phyloP scores from a whole-genome alignment of 1,140 invertebrate species.

The Drosophila suzukii region DNA sequence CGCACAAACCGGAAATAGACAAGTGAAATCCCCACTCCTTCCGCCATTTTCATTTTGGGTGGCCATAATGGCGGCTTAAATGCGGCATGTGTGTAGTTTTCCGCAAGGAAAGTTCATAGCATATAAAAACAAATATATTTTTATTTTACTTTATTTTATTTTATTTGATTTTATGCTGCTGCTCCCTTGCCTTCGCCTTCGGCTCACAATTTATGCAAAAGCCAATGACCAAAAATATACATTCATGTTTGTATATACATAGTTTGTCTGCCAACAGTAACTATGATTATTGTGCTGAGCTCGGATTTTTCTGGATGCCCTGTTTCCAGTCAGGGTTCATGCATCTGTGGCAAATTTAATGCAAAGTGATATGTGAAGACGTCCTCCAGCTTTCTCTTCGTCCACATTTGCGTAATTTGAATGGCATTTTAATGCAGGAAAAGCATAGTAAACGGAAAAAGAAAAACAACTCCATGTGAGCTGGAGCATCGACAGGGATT shows the following conservation, averaged over 20 bases:
- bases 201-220: constrained; percentile 56
- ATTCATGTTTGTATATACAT: neutral
- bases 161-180: constrained; percentile 53
- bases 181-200: constrained; percentile 12
- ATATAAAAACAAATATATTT: constrained; percentile 72
- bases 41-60: neutral
- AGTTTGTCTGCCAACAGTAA: constrained; percentile 40
- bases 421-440: constrained; percentile 48
- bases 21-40: constrained; percentile 27
- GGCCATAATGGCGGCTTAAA: constrained; percentile 61
- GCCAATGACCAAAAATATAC: constrained; percentile 52
- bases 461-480: constrained; percentile 11
- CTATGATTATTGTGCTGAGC: constrained; percentile 57
- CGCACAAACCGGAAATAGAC: constrained; percentile 69
- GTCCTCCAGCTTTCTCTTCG: constrained; percentile 7
- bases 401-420: constrained; percentile 45
- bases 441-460: constrained; percentile 11
- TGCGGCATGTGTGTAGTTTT: constrained; percentile 56
- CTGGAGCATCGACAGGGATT: constrained; percentile 11
- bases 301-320: constrained; percentile 33
- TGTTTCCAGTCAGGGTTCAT: constrained; percentile 43
- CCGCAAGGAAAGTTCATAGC: constrained; percentile 59
- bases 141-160: constrained; percentile 56
- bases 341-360: constrained; percentile 51
- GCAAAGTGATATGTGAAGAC: constrained; percentile 49